Evolutionary conservation across 2,113 vertebrate species (phyloP).

Genomic region (Probosciger aterrimus): DNA sequence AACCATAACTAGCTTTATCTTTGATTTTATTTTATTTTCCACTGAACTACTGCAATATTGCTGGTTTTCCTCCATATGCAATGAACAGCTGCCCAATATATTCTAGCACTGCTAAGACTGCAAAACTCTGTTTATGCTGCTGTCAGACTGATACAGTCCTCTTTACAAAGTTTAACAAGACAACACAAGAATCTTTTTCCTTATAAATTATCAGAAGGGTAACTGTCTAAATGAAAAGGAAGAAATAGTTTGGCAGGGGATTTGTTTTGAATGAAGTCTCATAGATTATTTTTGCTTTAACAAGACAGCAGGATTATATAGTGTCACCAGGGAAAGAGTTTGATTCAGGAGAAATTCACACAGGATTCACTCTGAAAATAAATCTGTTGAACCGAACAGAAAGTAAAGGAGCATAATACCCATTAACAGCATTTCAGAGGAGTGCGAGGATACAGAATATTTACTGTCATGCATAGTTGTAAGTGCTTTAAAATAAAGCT

Average conservation of each 20-base stretch:
- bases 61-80: neutral
- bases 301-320: constrained; percentile 50
- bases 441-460: neutral
- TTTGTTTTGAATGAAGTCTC: constrained; percentile 42
- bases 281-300: constrained; percentile 59
- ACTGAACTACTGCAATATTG: neutral
- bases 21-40: neutral
- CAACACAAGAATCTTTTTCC: neutral
- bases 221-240: constrained; percentile 33
- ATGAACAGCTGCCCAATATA: neutral
- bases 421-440: neutral
- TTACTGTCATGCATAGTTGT: neutral
- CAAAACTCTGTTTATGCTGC: neutral
- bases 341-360: constrained; percentile 51
- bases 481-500: neutral
- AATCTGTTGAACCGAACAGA: constrained; percentile 43
- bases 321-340: constrained; percentile 60
- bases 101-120: neutral
- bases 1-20: neutral
- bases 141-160: neutral
- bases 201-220: neutral
- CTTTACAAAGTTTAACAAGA: neutral
- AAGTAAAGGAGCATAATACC: constrained; percentile 19
- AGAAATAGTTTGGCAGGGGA: neutral
- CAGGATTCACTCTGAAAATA: constrained; percentile 60